Percentiles rank a stretch among this genome's conserved stretches.
Evolutionary conservation across 2,888 invertebrate species (phyloP).

Genomic region (Hybos culiciformis): DNA sequence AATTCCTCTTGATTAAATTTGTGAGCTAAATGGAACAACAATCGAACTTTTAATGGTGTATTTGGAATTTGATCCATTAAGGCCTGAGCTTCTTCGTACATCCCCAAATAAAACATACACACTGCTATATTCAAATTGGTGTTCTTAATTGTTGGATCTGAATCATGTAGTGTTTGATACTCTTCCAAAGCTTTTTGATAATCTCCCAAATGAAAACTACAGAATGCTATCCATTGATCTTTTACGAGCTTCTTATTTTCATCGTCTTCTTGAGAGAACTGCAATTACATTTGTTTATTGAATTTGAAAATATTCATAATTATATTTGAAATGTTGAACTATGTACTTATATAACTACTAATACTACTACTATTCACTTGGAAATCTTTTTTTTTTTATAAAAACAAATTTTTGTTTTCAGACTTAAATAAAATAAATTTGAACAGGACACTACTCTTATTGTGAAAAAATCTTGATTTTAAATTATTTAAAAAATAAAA

Average conservation of each 20-base stretch:
- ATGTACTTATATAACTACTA: neutral
- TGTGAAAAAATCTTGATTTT: neutral
- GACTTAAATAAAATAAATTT: neutral
- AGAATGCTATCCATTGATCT: conserved; percentile 86
- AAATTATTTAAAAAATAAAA: neutral
- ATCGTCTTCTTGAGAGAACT: conserved; percentile 19
- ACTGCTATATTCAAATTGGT: conserved; percentile 74
- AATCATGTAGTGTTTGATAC: conserved; percentile 45
- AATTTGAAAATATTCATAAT: neutral
- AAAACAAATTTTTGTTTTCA: neutral
- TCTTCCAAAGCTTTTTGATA: conserved; percentile 68
- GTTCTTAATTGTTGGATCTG: conserved; percentile 44
- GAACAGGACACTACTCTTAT: neutral
- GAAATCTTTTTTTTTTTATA: neutral
- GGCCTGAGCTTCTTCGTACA: conserved; percentile 53
- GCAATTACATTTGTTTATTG: neutral
- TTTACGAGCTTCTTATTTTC: conserved; percentile 29
- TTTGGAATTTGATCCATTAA: conserved; percentile 49
- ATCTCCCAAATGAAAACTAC: conserved; percentile 90
- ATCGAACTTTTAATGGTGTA: conserved; percentile 54
- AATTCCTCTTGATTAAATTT: conserved; percentile 80
- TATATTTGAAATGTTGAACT: neutral
- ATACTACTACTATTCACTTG: too few relatives aligned
- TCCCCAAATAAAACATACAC: conserved; percentile 81
- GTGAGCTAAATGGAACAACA: conserved; percentile 86